A percentile compares a stretch with the other conserved stretches of the same genome.
These are phyloP conservation scores for Abrostola triplasia DNA, from an alignment of 2,888 invertebrate genomes.

Conservation along the genomic window DNA sequence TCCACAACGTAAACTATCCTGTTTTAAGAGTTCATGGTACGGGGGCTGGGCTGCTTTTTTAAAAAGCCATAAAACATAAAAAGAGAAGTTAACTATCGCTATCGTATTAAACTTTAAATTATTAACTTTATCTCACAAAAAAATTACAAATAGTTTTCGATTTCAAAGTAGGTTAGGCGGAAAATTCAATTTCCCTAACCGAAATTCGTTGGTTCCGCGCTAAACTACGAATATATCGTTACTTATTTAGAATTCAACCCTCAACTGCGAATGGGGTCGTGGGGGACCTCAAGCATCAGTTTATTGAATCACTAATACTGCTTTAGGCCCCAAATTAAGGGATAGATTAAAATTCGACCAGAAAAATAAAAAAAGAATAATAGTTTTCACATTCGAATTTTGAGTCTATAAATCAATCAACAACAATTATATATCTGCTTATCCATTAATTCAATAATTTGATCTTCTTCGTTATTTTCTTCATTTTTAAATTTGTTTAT, in stretches of 20 bases:
- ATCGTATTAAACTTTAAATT: not conserved
- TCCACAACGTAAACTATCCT: too few relatives aligned
- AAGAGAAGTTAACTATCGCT: not conserved
- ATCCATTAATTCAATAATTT: too few relatives aligned
- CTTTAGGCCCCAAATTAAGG: not conserved
- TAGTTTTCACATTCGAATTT: too few relatives aligned
- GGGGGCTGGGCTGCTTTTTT: too few relatives aligned
- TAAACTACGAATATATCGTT: not conserved
- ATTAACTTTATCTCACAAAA: not conserved
- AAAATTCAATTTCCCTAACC: conserved; percentile 16
- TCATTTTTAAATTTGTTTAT: too few relatives aligned
- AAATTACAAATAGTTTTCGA: not conserved
- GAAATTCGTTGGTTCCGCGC: conserved; percentile 7
- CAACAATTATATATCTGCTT: too few relatives aligned
- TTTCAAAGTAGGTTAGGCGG: conserved; percentile 8
- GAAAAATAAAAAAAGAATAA: too few relatives aligned
- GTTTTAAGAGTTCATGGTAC: too few relatives aligned
- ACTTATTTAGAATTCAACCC: conserved; percentile 5
- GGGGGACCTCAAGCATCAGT: not conserved
- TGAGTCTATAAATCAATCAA: too few relatives aligned
- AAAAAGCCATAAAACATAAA: too few relatives aligned
- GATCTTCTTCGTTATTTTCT: too few relatives aligned
- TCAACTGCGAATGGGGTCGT: not conserved
- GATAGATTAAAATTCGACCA: too few relatives aligned
- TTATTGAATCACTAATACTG: not conserved